These are phyloP conservation scores for Hyperopisus bebe DNA, from an alignment of 2,113 vertebrate species.

Conservation along the genomic window DNA sequence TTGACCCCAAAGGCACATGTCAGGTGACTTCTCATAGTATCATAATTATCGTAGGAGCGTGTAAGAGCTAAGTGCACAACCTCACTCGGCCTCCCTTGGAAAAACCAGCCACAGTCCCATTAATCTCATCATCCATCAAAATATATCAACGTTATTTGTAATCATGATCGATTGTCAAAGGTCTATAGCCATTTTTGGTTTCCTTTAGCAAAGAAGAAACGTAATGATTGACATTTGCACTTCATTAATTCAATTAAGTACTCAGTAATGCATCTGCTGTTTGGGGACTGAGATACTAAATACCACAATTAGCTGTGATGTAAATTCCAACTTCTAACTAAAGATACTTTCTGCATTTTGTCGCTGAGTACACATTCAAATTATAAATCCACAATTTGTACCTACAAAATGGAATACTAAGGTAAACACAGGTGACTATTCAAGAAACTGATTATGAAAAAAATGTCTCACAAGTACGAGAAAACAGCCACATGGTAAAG, in stretches of 20 bases:
- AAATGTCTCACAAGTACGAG: background rate
- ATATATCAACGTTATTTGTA: conserved; percentile 16
- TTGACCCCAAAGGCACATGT: too few species aligned
- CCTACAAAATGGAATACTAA: background rate
- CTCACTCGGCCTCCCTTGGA: background rate
- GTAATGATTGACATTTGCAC: conserved; percentile 36
- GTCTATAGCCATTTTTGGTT: background rate
- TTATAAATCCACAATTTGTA: background rate
- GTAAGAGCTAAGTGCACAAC: background rate
- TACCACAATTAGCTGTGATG: conserved; percentile 20
- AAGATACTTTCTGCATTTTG: background rate
- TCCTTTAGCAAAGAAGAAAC: conserved; percentile 14
- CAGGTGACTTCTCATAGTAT: too few species aligned
- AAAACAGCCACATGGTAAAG: background rate
- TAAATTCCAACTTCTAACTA: background rate
- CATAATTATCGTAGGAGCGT: too few species aligned
- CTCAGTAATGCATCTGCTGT: conserved; percentile 32
- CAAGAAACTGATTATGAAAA: background rate
- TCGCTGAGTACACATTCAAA: background rate
- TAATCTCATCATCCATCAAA: conserved; percentile 1
- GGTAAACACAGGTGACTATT: background rate
- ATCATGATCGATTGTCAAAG: conserved; percentile 23
- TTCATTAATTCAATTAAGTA: conserved; percentile 41
- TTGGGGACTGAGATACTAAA: conserved; percentile 27
- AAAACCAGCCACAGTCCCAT: background rate